A percentile compares a stretch with the other conserved stretches of the same genome.
phyloP scores from a whole-genome alignment of 2,797 vertebrate species.

The Luscinia luscinia region DNA sequence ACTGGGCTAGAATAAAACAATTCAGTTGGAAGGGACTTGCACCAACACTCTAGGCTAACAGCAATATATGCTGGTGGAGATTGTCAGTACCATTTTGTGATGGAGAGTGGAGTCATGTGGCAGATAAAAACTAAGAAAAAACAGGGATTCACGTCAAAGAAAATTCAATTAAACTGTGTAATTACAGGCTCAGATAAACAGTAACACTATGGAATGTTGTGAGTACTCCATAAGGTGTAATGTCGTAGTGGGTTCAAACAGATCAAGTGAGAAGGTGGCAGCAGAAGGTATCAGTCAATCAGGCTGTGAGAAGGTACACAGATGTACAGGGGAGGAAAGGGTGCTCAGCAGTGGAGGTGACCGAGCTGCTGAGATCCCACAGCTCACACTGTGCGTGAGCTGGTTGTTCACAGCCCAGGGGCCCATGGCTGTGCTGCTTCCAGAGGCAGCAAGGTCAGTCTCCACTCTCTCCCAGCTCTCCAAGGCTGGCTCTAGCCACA shows the following conservation, averaged over 20 bases:
- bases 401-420: background rate
- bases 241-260: background rate
- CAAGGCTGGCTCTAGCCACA: background rate
- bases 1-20: background rate
- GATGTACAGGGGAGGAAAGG: background rate
- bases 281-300: background rate
- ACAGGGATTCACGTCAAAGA: accelerated
- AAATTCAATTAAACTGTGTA: background rate
- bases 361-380: accelerated
- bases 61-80: background rate
- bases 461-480: accelerated
- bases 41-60: background rate
- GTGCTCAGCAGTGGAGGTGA: background rate
- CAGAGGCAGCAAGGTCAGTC: background rate
- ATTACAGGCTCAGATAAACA: background rate
- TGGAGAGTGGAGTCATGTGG: background rate
- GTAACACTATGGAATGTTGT: background rate
- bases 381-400: background rate
- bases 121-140: background rate
- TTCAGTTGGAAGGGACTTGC: background rate
- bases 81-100: background rate
- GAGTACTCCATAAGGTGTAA: background rate
- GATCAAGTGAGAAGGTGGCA: background rate
- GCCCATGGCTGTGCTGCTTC: background rate
- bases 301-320: background rate